A percentile compares a stretch with the other conserved stretches of the same genome.
Evolutionary conservation across 2,113 vertebrate species (phyloP).

Genomic region (Onychostruthus taczanowskii): DNA sequence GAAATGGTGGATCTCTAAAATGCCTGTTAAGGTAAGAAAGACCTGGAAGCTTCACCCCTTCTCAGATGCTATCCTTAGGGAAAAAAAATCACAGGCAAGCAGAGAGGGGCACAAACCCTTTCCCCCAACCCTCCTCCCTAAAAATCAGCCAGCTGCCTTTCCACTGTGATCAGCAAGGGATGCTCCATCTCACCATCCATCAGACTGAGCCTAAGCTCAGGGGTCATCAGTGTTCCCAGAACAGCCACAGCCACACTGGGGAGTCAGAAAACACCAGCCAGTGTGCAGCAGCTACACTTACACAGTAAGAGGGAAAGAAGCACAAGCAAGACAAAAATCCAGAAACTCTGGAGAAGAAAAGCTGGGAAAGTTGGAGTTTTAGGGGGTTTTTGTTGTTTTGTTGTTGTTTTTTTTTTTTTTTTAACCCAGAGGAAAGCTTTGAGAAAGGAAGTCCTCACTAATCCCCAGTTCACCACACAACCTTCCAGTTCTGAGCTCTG

Average conservation of each 20-base stretch:
- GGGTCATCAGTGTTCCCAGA: not conserved
- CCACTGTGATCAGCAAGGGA: not conserved
- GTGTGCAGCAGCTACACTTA: not conserved
- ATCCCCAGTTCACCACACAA: not conserved
- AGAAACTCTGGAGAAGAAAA: not conserved
- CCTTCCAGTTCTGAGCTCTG: not conserved
- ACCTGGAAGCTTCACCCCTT: not conserved
- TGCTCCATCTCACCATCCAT: not conserved
- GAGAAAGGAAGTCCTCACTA: not conserved
- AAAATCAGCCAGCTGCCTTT: not conserved
- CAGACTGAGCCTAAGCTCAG: not conserved
- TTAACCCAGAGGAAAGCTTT: not conserved
- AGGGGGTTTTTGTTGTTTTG: fast-evolving
- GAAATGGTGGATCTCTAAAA: not conserved
- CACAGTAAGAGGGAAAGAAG: not conserved
- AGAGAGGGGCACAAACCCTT: not conserved
- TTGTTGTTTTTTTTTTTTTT: not conserved
- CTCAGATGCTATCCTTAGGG: not conserved
- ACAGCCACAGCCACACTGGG: not conserved
- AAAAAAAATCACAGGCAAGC: not conserved
- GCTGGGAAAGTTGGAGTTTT: not conserved
- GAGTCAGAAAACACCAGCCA: not conserved
- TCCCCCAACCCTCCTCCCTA: not conserved
- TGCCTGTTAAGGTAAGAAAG: not conserved
- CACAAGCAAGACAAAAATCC: not conserved